Percentiles rank a stretch among this genome's conserved stretches.
These are phyloP conservation scores for Pseudeuparius sepicola DNA, from an alignment of 2,888 invertebrate genomes.

Conservation along the genomic window DNA sequence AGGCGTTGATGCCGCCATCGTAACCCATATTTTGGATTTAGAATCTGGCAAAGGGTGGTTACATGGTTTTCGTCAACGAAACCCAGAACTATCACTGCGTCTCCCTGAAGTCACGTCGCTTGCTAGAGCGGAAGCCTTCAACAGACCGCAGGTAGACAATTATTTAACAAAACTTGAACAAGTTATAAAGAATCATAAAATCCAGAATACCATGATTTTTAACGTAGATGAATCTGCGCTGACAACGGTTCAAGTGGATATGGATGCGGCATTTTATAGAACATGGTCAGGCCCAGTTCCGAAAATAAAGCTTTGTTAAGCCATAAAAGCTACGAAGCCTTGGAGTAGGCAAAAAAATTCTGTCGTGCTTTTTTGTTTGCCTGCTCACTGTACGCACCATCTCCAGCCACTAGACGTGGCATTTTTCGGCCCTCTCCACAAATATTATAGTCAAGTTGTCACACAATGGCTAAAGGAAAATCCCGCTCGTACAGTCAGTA, in stretches of 20 bases:
- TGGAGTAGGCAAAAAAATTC: constrained; percentile 3
- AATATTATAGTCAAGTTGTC: constrained; percentile 4
- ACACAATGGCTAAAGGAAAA: constrained; percentile 13
- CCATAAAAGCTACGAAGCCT: constrained; percentile 5
- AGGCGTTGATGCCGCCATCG: no score
- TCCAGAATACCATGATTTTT: constrained; percentile 12
- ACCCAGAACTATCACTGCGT: constrained; percentile 12
- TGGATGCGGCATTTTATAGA: no score
- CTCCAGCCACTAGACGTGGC: constrained; percentile 13
- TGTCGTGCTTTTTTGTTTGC: constrained; percentile 3
- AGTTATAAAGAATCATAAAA: constrained; percentile 15
- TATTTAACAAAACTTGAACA: constrained; percentile 5
- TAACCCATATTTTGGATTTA: constrained; percentile 3
- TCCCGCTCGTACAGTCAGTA: constrained; percentile 11
- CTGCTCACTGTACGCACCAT: constrained; percentile 5
- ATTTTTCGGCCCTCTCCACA: constrained; percentile 13
- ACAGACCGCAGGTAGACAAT: constrained; percentile 14
- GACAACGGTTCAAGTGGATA: no score
- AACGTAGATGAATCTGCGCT: no score
- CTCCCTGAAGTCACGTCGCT: constrained; percentile 18
- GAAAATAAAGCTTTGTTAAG: no score
- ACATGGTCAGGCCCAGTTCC: no score
- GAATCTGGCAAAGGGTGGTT: constrained; percentile 14
- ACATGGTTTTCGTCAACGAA: constrained; percentile 11
- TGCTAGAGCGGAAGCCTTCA: constrained; percentile 17